Conservation (phyloP, 2,797 vertebrate species). For the Sparus aurata region DNA sequence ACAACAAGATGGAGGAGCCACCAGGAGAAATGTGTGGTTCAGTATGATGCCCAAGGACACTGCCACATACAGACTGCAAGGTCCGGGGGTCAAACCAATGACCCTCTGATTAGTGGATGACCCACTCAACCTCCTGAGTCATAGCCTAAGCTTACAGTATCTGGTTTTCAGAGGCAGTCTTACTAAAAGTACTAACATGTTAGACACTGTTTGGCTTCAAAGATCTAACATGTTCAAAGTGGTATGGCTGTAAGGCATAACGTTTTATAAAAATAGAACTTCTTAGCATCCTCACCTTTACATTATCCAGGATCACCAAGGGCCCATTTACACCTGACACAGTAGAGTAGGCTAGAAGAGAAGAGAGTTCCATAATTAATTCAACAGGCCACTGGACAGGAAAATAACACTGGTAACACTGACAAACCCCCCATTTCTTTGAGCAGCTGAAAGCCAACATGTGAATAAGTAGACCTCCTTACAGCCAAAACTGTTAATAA, state of each 20-base stretch:
- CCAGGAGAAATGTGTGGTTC: no score
- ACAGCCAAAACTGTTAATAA: constrained; percentile 59
- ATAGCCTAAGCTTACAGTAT: no score
- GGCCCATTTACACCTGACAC: constrained; percentile 90
- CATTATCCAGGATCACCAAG: constrained; percentile 89
- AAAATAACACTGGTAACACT: constrained; percentile 8
- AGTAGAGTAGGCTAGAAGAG: constrained; percentile 87
- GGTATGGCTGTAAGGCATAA: no score
- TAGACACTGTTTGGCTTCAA: no score
- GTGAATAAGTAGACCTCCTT: constrained; percentile 43
- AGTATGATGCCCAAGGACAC: no score
- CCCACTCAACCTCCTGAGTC: no score
- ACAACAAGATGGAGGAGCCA: background rate
- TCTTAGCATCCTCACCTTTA: constrained; percentile 81
- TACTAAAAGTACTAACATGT: no score
- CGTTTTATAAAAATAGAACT: background rate
- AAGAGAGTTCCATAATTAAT: constrained; percentile 15
- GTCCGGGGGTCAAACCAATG: no score
- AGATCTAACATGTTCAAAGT: background rate
- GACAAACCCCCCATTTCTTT: constrained; percentile 9
- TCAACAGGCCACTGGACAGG: constrained; percentile 33
- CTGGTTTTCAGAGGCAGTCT: no score
- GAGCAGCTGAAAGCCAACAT: constrained; percentile 56
- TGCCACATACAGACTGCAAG: no score
- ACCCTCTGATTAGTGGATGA: no score